Evolutionary conservation across 92 coral and sea anemone species (phyloP), one percentile per base, ranked within the genome.

Genomic region (Blastomussa wellsi): DNA sequence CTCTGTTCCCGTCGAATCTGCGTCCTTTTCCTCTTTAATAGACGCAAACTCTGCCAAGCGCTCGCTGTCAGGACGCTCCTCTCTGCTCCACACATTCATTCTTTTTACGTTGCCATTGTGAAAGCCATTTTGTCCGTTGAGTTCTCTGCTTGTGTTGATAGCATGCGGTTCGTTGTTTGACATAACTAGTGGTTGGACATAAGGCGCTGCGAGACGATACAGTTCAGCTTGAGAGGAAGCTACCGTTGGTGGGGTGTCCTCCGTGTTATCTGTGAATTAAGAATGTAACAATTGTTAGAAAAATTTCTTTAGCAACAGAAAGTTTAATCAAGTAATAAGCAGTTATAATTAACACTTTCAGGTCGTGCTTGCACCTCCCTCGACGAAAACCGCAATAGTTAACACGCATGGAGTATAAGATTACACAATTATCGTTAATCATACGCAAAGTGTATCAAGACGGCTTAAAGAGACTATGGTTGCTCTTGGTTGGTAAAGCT

Each of bases 1-100:
- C 13, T 94, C 98, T 49, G 90, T 89, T 72, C 88, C 95, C 28
- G 74, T 82, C 53, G 82, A 72, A 39, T 94, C 99, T 11, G 89
- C 57, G 39, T 92, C 95, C 81, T 95, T 94, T 26, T 95, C 98
- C 26, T 91, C 98, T 52, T 94, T 92, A 24, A 86, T 88, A 12
- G 88, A 86, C 76, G 90, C 84, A 65, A 88, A 83, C 53, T 93
- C 93, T 57, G 93, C 77, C 78, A 88, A 81, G 74, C 82, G 83
- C 35, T 85, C 84, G 32, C 75, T 79, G 29, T 72, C 86, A 65
- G 80, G 59, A 78, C 87, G 81, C 33, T 93, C 80, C 19, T 83
- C 87, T 31, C 87, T 74, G 65, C 24, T 42, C 87, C 87, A 83
- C 59, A 64, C 80, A 22, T 26, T 83, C 16, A 41, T 53, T 4